Percentiles rank a stretch among this genome's conserved stretches.
phyloP scores from a whole-genome alignment of 2,888 invertebrate genomes.

The Onthophagus sagittarius region DNA sequence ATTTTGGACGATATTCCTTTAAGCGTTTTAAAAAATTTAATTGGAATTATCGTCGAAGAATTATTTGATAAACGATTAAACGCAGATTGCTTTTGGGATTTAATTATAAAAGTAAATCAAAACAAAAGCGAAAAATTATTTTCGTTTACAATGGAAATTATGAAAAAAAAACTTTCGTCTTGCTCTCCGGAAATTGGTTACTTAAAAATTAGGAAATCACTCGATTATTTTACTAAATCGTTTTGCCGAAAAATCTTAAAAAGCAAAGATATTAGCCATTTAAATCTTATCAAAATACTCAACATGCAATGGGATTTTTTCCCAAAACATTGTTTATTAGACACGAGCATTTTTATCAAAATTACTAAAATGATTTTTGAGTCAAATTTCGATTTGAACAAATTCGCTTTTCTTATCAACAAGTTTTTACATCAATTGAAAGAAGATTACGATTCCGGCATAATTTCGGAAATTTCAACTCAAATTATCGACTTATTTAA shows the following conservation, averaged over 20 bases:
- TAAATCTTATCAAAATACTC: not conserved
- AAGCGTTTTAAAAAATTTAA: not conserved
- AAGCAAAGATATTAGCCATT: not conserved
- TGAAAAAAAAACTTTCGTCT: not conserved
- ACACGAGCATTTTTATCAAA: not conserved
- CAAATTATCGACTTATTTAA: not conserved
- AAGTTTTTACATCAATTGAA: not conserved
- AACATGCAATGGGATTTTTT: not conserved
- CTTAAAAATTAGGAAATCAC: not conserved
- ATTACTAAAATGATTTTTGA: not conserved
- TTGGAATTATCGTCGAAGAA: not conserved
- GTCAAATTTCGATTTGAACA: not conserved
- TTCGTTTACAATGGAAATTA: not conserved
- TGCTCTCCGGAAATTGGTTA: not conserved
- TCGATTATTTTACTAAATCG: not conserved
- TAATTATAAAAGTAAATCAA: not conserved
- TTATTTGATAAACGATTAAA: not conserved
- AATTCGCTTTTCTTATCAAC: not conserved
- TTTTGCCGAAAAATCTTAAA: not conserved
- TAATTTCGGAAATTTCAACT: not conserved
- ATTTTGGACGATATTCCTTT: not conserved
- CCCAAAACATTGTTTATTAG: not conserved
- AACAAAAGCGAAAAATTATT: not conserved
- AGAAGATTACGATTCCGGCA: not conserved
- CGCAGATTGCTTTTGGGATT: not conserved